phyloP scores from a whole-genome alignment of 2,797 vertebrate genomes.

The Hylomyscus alleni region DNA sequence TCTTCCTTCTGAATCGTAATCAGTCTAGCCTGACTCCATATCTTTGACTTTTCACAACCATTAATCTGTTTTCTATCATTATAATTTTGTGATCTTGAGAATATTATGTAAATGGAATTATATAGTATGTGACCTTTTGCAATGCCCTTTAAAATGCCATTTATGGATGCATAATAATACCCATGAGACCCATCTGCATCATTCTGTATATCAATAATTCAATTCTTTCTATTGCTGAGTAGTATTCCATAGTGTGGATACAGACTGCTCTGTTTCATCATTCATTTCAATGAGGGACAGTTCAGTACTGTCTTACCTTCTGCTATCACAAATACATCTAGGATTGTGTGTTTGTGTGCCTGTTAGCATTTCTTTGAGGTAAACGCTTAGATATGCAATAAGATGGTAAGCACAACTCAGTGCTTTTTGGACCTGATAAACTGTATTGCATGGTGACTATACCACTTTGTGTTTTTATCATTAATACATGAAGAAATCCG shows the following conservation, averaged over 20 bases:
- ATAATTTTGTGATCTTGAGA: conserved; percentile 12
- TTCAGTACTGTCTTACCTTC: not conserved
- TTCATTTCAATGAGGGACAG: not conserved
- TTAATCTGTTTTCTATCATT: conserved; percentile 3
- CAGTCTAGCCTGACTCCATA: not conserved
- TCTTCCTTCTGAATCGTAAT: not conserved
- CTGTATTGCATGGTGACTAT: not conserved
- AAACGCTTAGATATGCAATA: not conserved
- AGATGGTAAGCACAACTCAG: not conserved
- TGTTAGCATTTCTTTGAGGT: not conserved
- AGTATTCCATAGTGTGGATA: not conserved
- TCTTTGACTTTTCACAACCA: not conserved
- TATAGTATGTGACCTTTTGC: not conserved
- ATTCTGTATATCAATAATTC: not conserved
- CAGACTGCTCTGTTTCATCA: not conserved
- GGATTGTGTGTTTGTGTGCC: not conserved
- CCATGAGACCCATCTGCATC: not conserved
- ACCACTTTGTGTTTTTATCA: not conserved
- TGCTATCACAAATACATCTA: not conserved
- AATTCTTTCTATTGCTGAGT: conserved; percentile 38
- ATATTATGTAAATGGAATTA: conserved; percentile 4
- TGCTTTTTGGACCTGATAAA: not conserved
- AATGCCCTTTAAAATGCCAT: conserved; percentile 1
- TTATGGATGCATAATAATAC: not conserved
- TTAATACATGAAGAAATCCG: not conserved